Base-by-base conservation (phyloP, 1,140 invertebrate species). In the Scylla paramamosain region DNA sequence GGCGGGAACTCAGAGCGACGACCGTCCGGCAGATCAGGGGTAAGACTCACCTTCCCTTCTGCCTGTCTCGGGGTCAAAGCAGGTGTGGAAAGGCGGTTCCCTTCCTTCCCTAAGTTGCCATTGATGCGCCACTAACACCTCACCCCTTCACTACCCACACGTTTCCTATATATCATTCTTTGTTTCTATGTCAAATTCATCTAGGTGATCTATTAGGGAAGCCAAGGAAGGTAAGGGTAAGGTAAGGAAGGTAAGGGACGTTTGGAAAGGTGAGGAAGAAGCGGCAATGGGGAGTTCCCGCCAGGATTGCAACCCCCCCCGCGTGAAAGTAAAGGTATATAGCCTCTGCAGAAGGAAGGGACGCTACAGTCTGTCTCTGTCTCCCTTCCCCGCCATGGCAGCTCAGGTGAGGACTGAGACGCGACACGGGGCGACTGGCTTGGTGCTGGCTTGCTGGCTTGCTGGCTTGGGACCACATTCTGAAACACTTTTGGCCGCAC, bases 301-400 rank as follows among this genome's bases (percentile, higher is more conserved):
- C 52, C 52, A 59, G 52, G 67, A 25, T 20, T 77, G 67, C 67
- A 20, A 77, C 67, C 52, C 16, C 52, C 67, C 8, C 67, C 67
- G 25, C 67, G 67, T 77, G 67, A 77, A 77, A 77, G 67, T 77
- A 77, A 77, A n/a, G 67, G 67, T 77, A 77, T 77, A 77, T n/a
- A 77, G 67, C 20, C 20, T 7, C 20, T 12, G 67, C 67, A n/a
- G 20, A 1, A 77, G 67, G 25, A 25, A 77, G 67, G 67, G 67
- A 77, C n/a, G 67, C 67, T 77, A 77, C 67, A 77, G 67, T 77
- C 67, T 77, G 67, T 77, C 67, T 77, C 67, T 77, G 52, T 20
- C 67, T 77, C 8, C 67, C 20, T 77, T 77, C 67, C 67, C 52
- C 0, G 25, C 67, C 67, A 77, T 77, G 67, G 67, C 67, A 77